Evolutionary conservation across 2,888 invertebrate species (phyloP).

Genomic region (Synergus umbraculus): DNA sequence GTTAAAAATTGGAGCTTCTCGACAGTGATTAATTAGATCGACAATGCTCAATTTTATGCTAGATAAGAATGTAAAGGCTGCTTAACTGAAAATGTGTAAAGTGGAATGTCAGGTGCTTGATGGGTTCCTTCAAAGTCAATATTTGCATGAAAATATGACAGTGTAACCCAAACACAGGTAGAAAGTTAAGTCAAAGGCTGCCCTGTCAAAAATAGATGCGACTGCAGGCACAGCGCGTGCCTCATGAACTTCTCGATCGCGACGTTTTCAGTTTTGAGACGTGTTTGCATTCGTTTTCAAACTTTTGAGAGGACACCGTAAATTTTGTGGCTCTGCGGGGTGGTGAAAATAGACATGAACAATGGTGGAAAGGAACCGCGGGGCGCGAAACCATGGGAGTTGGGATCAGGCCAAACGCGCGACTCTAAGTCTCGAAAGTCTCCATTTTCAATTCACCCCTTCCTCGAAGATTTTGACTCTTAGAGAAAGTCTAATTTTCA

Average conservation of each 20-base stretch:
- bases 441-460: conserved; percentile 51
- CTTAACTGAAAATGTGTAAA: conserved; percentile 5
- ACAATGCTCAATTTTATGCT: no score
- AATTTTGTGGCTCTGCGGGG: conserved; percentile 69
- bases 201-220: not conserved
- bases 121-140: conserved; percentile 5
- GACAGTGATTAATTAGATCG: no score
- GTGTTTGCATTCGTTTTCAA: conserved; percentile 67
- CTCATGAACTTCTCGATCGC: conserved; percentile 35
- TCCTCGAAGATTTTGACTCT: conserved; percentile 33
- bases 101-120: conserved; percentile 19
- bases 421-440: conserved; percentile 39
- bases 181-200: not conserved
- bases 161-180: conserved; percentile 18
- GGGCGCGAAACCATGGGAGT: conserved; percentile 48
- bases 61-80: not conserved
- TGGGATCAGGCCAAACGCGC: conserved; percentile 50
- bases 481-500: conserved; percentile 48
- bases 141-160: conserved; percentile 30
- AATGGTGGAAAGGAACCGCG: conserved; percentile 45
- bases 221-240: conserved; percentile 33
- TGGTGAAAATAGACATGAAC: conserved; percentile 57
- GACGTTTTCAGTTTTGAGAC: conserved; percentile 55
- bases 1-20: not conserved
- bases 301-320: conserved; percentile 65